Conservation (phyloP, 2,888 invertebrate species). For the Ptychoptera albimana region DNA sequence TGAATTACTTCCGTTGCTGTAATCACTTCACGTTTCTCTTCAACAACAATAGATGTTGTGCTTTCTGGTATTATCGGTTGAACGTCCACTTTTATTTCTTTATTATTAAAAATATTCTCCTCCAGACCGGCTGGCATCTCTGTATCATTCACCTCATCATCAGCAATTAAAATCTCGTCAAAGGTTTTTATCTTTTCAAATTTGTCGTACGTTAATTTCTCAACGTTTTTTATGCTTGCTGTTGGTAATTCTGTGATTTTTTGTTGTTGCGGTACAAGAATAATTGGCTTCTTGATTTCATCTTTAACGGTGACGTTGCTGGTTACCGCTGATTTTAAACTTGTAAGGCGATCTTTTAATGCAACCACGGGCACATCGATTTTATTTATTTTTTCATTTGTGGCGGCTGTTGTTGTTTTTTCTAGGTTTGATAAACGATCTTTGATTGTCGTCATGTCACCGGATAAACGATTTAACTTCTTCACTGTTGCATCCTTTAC, state of each 20-base stretch:
- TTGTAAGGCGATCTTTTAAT: conserved; percentile 28
- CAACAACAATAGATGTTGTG: conserved; percentile 17
- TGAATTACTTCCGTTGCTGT: conserved; percentile 5
- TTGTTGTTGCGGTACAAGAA: conserved; percentile 34
- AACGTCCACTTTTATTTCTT: conserved; percentile 15
- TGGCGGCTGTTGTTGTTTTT: conserved; percentile 28
- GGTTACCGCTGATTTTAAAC: conserved; percentile 22
- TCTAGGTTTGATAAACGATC: conserved; percentile 46
- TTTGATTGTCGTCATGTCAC: conserved; percentile 45
- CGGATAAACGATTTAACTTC: conserved; percentile 35
- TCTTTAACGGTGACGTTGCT: conserved; percentile 21
- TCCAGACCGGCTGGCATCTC: conserved; percentile 13
- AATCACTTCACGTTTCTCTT: neutral
- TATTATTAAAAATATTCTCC: neutral
- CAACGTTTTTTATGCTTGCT: conserved; percentile 10
- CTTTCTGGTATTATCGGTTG: conserved; percentile 27
- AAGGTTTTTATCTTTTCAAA: conserved; percentile 4
- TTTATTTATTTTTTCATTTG: conserved; percentile 7
- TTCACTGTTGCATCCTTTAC: conserved; percentile 25
- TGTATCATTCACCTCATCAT: conserved; percentile 12
- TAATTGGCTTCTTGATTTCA: conserved; percentile 23
- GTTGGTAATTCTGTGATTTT: conserved; percentile 20
- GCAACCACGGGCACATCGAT: conserved; percentile 24
- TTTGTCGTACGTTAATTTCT: conserved; percentile 2
- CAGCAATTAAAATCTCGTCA: conserved; percentile 18